Conservation (phyloP, 2,113 vertebrate genomes). For the Todiramphus chloris region DNA sequence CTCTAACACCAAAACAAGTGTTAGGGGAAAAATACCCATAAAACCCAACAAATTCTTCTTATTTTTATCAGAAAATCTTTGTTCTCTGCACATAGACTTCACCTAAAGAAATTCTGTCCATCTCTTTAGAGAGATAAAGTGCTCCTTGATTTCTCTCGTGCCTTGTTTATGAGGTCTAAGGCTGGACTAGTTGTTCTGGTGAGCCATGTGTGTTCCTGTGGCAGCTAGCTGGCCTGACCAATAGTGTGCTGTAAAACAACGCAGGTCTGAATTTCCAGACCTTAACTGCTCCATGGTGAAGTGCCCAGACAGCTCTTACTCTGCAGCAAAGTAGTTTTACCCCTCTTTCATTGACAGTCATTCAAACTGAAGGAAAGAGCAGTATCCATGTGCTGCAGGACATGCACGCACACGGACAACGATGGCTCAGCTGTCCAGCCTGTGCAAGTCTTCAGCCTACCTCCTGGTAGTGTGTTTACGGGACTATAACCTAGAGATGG, state of each 20-base stretch:
- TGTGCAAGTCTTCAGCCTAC: not conserved
- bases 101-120: conserved; percentile 38
- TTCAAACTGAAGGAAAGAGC: conserved; percentile 32
- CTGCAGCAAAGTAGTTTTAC: conserved; percentile 11
- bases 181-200: not conserved
- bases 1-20: not conserved
- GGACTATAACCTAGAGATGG: not conserved
- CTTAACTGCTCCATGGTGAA: not conserved
- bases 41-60: not conserved
- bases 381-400: conserved; percentile 32
- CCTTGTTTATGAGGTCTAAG: not conserved
- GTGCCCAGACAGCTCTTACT: not conserved
- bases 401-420: not conserved
- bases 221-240: not conserved
- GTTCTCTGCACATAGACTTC: not conserved
- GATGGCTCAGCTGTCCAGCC: not conserved
- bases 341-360: not conserved
- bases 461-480: not conserved
- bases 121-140: not conserved
- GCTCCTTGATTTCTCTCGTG: not conserved
- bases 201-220: not conserved
- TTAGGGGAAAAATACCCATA: not conserved
- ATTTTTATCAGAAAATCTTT: not conserved
- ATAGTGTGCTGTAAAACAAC: not conserved
- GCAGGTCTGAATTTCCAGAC: conserved; percentile 12